Percentiles rank a stretch among this genome's conserved stretches.
Conservation (phyloP, 2,888 invertebrate genomes). For the Pollenia griseotomentosa region DNA sequence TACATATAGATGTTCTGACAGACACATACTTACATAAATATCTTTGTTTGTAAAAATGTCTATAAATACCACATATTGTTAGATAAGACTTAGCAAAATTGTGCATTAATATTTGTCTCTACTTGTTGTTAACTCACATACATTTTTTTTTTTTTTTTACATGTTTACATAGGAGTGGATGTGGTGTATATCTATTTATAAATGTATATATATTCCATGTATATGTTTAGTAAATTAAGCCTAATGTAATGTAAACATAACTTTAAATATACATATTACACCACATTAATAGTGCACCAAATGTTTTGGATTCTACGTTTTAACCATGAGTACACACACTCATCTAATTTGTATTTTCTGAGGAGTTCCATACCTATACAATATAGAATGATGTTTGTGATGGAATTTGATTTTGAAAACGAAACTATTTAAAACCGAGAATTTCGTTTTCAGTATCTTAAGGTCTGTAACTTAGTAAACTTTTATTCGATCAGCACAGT, state of each 20-base stretch:
- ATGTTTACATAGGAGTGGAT: background rate
- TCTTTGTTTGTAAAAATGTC: too few species aligned
- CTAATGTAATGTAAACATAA: conserved; percentile 81
- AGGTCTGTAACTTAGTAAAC: too few species aligned
- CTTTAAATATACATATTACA: conserved; percentile 36
- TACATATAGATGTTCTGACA: background rate
- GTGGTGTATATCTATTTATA: background rate
- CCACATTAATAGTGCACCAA: conserved; percentile 57
- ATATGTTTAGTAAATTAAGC: conserved; percentile 73
- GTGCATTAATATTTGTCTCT: conserved; percentile 10
- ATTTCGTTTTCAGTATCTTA: too few species aligned
- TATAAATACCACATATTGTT: background rate
- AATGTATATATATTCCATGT: background rate
- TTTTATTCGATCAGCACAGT: too few species aligned
- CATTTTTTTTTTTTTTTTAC: background rate
- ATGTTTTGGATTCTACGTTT: conserved; percentile 50
- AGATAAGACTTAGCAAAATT: conserved; percentile 11
- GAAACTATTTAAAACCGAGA: too few species aligned
- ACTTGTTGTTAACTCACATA: background rate
- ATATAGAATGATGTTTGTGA: too few species aligned
- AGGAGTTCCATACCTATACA: too few species aligned
- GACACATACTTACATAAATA: background rate
- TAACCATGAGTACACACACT: conserved; percentile 33
- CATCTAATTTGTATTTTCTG: background rate
- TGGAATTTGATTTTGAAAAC: too few species aligned